Conservation (phyloP, 2,113 vertebrate species). For the Furnarius figulus region DNA sequence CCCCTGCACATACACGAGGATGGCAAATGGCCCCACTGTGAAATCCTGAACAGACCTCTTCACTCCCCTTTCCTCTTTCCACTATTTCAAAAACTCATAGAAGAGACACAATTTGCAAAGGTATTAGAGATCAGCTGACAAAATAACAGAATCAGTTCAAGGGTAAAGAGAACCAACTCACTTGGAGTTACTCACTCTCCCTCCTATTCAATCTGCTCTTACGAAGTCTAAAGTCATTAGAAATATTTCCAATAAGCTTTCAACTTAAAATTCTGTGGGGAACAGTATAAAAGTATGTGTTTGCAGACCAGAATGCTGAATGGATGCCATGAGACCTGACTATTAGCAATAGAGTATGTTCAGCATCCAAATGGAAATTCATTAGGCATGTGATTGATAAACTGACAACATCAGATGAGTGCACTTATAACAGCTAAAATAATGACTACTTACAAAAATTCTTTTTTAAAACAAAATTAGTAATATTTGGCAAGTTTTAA, state of each 20-base stretch:
- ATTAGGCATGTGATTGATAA: neutral
- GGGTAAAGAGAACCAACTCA: neutral
- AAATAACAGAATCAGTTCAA: neutral
- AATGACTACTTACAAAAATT: neutral
- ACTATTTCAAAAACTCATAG: neutral
- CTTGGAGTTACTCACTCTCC: neutral
- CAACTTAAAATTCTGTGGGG: neutral
- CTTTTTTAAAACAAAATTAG: neutral
- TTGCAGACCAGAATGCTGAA: neutral
- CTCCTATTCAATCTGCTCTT: neutral
- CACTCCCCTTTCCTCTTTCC: neutral
- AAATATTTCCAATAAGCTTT: neutral
- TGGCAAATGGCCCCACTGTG: neutral
- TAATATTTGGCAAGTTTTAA: neutral
- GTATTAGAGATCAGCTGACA: neutral
- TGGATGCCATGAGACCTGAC: neutral
- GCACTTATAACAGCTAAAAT: neutral
- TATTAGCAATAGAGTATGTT: neutral
- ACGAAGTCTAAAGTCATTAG: neutral
- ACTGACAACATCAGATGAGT: neutral
- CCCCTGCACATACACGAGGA: neutral
- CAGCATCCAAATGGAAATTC: neutral
- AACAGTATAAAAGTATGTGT: neutral
- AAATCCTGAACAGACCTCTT: neutral
- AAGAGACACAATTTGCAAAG: neutral